phyloP scores from a whole-genome alignment of 1,140 invertebrate species.

The Drosophila sp. region DNA sequence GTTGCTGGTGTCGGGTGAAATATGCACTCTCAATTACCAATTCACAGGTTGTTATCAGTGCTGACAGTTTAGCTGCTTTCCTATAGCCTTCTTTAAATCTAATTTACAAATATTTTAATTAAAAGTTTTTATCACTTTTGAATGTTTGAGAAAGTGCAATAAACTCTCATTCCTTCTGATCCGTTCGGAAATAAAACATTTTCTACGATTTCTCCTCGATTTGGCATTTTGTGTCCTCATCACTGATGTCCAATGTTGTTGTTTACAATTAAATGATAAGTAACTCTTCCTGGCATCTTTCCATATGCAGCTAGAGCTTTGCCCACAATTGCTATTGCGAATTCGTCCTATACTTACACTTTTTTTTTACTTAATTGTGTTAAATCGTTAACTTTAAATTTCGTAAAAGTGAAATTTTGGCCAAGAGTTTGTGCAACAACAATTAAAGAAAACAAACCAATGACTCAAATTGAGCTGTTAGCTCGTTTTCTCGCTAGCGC shows the following conservation, averaged over 20 bases:
- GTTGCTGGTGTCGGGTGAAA: background rate
- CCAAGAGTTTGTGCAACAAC: constrained; percentile 31
- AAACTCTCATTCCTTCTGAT: background rate
- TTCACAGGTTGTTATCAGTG: constrained; percentile 12
- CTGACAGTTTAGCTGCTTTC: background rate
- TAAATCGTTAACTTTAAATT: constrained; percentile 12
- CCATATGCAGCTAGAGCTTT: background rate
- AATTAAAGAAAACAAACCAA: background rate
- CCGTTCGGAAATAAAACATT: background rate
- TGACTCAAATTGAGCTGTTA: constrained; percentile 7
- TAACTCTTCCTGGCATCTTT: background rate
- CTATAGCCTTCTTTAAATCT: background rate
- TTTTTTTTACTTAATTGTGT: constrained; percentile 43
- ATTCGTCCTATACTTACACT: background rate
- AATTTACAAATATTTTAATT: too few relatives aligned
- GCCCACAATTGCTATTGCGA: constrained; percentile 11
- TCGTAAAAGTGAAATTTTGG: constrained; percentile 50
- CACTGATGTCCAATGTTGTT: background rate
- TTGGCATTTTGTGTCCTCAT: background rate
- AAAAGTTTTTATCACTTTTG: too few relatives aligned
- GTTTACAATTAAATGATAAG: background rate
- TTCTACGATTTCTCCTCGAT: background rate
- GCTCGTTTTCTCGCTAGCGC: background rate
- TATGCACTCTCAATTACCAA: background rate
- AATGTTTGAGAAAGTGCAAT: too few relatives aligned